Evolutionary conservation across 1,140 invertebrate species (phyloP), one percentile per base, ranked within the genome.

Genomic region (Heliconius hermathena): DNA sequence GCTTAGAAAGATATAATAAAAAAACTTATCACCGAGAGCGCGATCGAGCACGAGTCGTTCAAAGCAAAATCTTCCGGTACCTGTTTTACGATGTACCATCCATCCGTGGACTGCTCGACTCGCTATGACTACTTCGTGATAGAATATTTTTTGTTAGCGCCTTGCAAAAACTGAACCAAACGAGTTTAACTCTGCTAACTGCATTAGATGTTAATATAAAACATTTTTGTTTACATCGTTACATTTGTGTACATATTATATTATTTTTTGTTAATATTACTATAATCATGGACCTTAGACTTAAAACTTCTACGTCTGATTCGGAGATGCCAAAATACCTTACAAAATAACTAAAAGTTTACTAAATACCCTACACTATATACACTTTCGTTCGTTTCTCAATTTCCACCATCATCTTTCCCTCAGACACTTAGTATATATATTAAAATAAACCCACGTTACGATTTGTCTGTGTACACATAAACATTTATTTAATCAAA

Each of bases 121-220:
- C 22, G n/a, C 57, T 66, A 18, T 66, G 26, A 66, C 60, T 13
- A 66, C 60, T 66, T 66, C 60, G 60, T 66, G 60, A 66, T 66
- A 66, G 60, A 66, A 66, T 29, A 66, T 66, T 66, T 66, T 66
- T 66, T 66, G 60, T 29, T 26, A 66, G 60, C 9, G 13, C 60
- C 26, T 26, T 66, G 60, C 60, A 66, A 66, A 66, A 66, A 66
- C 60, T 66, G 9, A 66, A 66, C 60, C 9, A 29, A 66, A 66
- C 26, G 60, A 26, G 57, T 66, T 66, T 66, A 66, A 29, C 60
- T 66, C 29, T 26, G n/a, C n/a, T 66, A 29, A 66, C 29, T 66
- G 60, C 60, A 66, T 18, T 16, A 26, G 60, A 26, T 66, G 11
- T 66, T 26, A 11, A 16, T 66, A 29, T 66, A 29, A 66, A 29